phyloP scores from a whole-genome alignment of 1,140 invertebrate species.

The Drosophila arawakana region DNA sequence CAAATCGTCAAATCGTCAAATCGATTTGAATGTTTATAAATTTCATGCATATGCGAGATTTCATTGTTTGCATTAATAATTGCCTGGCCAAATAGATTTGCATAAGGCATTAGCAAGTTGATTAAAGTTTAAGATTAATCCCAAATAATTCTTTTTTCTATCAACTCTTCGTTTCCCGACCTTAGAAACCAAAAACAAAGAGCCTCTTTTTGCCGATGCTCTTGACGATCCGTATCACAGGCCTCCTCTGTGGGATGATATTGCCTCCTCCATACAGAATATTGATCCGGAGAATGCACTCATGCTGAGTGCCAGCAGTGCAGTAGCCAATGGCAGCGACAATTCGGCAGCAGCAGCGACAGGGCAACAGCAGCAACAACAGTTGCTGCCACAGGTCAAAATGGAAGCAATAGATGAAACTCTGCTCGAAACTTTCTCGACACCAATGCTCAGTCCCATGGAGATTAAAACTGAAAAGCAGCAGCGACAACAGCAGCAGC shows the following conservation, averaged over 20 bases:
- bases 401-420: constrained; percentile 89
- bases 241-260: constrained; percentile 94
- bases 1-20: constrained; percentile 3
- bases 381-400: constrained; percentile 87
- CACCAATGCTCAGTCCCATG: constrained; percentile 89
- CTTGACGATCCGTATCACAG: constrained; percentile 92
- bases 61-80: constrained; percentile 69
- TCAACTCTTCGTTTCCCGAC: neutral
- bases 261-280: constrained; percentile 94
- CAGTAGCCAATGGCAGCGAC: constrained; percentile 44
- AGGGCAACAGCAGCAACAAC: constrained; percentile 51
- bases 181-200: constrained; percentile 84
- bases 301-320: constrained; percentile 87
- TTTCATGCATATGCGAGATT: constrained; percentile 81
- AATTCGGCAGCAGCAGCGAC: constrained; percentile 31
- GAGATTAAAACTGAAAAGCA: constrained; percentile 88
- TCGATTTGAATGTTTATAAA: constrained; percentile 62
- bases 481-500: constrained; percentile 85
- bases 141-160: constrained; percentile 52
- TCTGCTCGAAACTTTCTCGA: constrained; percentile 85
- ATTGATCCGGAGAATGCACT: constrained; percentile 95
- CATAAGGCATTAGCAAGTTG: constrained; percentile 63
- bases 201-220: constrained; percentile 86
- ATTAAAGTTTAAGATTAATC: constrained; percentile 38
- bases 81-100: constrained; percentile 55